phyloP scores from a whole-genome alignment of 2,113 vertebrate genomes.

The Rhinoderma darwinii region DNA sequence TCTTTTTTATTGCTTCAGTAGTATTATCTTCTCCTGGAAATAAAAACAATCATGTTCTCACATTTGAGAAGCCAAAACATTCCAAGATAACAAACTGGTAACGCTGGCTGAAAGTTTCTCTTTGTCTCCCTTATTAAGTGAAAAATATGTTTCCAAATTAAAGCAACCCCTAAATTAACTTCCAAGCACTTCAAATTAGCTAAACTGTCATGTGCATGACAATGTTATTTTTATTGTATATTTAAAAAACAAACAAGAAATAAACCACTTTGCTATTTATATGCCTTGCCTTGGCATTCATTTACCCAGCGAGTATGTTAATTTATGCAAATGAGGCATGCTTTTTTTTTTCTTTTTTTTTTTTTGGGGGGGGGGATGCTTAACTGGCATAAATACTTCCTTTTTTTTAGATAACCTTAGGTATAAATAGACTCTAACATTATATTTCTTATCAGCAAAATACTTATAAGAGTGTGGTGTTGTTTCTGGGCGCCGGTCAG shows the following conservation, averaged over 20 bases:
- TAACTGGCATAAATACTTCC: constrained; percentile 67
- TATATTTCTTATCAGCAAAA: constrained; percentile 53
- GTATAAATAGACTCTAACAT: constrained; percentile 59
- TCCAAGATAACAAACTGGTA: constrained; percentile 78
- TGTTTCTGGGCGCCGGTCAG: constrained; percentile 60
- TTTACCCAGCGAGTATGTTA: constrained; percentile 74
- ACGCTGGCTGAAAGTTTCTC: constrained; percentile 74
- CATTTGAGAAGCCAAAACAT: constrained; percentile 82
- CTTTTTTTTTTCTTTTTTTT: constrained; percentile 62
- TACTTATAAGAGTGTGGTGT: constrained; percentile 54
- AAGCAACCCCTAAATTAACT: constrained; percentile 75
- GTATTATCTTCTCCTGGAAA: constrained; percentile 85
- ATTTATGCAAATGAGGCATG: constrained; percentile 77
- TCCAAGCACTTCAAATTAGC: constrained; percentile 73
- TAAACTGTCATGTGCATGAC: constrained; percentile 67
- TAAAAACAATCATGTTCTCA: constrained; percentile 84
- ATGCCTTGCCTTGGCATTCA: constrained; percentile 72
- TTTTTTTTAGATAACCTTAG: constrained; percentile 62
- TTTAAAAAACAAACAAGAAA: constrained; percentile 60
- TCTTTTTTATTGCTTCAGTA: constrained; percentile 82
- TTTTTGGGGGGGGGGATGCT: too few relatives aligned
- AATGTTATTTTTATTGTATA: constrained; percentile 60
- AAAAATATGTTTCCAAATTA: constrained; percentile 81
- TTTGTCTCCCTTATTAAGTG: constrained; percentile 80
- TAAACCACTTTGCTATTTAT: constrained; percentile 74